Evolutionary conservation across 1,140 invertebrate species (phyloP), one percentile per base, ranked within the genome.

Genomic region (Halyomorpha halys): DNA sequence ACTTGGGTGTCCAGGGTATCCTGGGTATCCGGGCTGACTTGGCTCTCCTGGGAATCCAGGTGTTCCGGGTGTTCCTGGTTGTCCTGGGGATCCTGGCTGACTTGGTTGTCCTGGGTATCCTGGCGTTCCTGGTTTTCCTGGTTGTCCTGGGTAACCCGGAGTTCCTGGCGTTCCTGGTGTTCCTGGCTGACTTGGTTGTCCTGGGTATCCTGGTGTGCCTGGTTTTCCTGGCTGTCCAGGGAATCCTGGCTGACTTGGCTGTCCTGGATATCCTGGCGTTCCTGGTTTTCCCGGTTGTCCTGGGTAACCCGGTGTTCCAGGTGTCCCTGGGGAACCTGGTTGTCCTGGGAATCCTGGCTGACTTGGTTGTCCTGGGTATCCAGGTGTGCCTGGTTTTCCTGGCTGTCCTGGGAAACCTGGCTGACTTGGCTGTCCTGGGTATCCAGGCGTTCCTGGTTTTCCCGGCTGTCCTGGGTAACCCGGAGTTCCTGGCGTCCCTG

Each of bases 301-400:
- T 53, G 67, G 67, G 34, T 61, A 15, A 44, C 65, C 65, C 45
- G 69, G 64, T 15, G 54, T 14, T 66, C 67, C 34, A 65, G 63
- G 45, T 65, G 18, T 27, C n/a, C 45, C 66, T 39, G 71, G 73
- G 18, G 51, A 11, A 23, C 70, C 69, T 70, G 71, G 73, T 54
- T 68, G 59, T 51, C 72, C 71, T 68, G 71, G 72, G 47, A 59
- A 25, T 45, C 70, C 72, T 65, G 71, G 71, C 53, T 65, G 61
- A 68, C 69, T 70, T 56, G 73, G 72, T 44, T 68, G 54, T 16
- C 72, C 71, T 27, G 71, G 70, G 54, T 68, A 65, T 39, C 69
- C 66, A 59, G 69, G 69, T 61, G 66, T 59, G 51, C 64, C 70
- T 62, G 67, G 68, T 3, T 54, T 54, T 19, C 69, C 70, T 66